These are phyloP conservation scores for Geopemphigus sp. DNA, from an alignment of 1,140 invertebrate genomes.

Conservation along the genomic window DNA sequence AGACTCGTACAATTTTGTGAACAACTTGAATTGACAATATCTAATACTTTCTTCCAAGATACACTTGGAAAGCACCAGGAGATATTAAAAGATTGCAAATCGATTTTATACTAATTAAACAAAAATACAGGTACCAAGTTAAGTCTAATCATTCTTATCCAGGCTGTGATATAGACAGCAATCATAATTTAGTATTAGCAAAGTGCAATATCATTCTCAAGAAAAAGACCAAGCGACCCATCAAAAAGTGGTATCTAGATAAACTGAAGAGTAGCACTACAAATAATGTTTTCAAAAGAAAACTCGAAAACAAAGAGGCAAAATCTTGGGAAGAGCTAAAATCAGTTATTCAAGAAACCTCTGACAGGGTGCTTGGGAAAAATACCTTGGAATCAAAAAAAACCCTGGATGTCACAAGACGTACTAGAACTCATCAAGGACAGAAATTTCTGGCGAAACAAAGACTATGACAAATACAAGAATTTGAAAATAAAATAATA, in stretches of 20 bases:
- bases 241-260: constrained; percentile 13
- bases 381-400: constrained; percentile 16
- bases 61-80: constrained; percentile 55
- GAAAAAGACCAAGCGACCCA: background rate
- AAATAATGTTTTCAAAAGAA: background rate
- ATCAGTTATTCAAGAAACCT: background rate
- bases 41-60: constrained; percentile 55
- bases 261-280: constrained; percentile 27
- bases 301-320: constrained; percentile 46
- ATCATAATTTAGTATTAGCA: constrained; percentile 54
- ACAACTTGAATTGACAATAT: constrained; percentile 53
- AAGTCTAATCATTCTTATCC: constrained; percentile 54
- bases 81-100: constrained; percentile 55
- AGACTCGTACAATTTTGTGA: constrained; percentile 54
- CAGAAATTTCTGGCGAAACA: constrained; percentile 43
- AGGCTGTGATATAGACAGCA: constrained; percentile 51
- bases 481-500: constrained; percentile 48
- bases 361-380: constrained; percentile 31
- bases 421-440: constrained; percentile 51
- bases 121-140: constrained; percentile 53
- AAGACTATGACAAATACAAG: constrained; percentile 53
- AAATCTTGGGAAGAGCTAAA: constrained; percentile 33
- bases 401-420: constrained; percentile 52
- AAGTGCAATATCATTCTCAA: constrained; percentile 47
- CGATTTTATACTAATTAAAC: constrained; percentile 54